Evolutionary conservation across 2,113 vertebrate species (phyloP), one percentile per base, ranked within the genome.

Genomic region (Capra hircus): DNA sequence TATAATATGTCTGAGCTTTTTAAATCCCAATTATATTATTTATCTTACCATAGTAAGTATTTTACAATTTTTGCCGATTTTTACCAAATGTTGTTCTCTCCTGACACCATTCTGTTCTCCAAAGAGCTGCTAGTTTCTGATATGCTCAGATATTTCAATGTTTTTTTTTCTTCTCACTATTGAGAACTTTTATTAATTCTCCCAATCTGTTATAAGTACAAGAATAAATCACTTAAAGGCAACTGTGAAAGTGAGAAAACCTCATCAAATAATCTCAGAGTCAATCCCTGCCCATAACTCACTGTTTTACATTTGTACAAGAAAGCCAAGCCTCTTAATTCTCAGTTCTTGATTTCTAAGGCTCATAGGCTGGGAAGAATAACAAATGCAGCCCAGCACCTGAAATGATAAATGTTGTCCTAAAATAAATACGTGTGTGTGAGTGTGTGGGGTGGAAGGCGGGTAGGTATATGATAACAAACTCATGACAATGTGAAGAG

Each of bases 181-280:
- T 83, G 14, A 96, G 19, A 90, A 77, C 33, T 89, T 67, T 59
- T 71, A 86, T 83, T 67, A 94, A 59, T 89, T 88, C 52, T 83
- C 17, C 25, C 43, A 97, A 87, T 7, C 71, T 83, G 16, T 81
- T 87, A 23, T 48, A 95, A 95, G 40, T 50, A 92, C 91, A 97
- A 62, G 2, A 81, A 80, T 81, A 91, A 88, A 93, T 89, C 90
- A 80, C 71, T 94, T 23, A 11, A 40, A 55, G 77, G 57, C 33
- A 89, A 57, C 27, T 89, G 91, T 33, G 9, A 93, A 88, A 94
- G 15, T 71, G 67, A 21, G 23, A 97, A n/a, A 96, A 59, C 5
- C 10, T 16, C 7, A 86, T 64, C 12, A 91, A 60, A 94, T 62
- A 96, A 93, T 83, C 27, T 81, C 85, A 64, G 17, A 93, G 40